Conservation (phyloP, 2,113 vertebrate genomes). For the Ailurus styani region DNA sequence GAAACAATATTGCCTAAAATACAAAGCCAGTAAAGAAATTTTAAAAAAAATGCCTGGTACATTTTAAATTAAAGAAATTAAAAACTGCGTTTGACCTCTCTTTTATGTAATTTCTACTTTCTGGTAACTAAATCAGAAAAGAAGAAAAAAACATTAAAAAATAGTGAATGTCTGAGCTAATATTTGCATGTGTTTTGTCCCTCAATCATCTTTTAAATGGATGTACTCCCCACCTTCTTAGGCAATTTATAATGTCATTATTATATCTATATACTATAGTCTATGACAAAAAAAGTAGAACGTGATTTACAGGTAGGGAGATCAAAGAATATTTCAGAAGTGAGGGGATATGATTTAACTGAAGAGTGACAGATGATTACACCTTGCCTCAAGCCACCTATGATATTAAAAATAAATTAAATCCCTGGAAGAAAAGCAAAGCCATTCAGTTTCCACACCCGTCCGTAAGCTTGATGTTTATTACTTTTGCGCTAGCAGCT, state of each 20-base stretch:
- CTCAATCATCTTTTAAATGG: constrained; percentile 7
- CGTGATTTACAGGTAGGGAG: constrained; percentile 62
- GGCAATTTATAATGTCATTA: constrained; percentile 45
- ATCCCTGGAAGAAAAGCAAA: constrained; percentile 70
- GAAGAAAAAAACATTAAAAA: background rate
- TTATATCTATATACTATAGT: constrained; percentile 37
- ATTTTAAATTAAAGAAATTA: constrained; percentile 1
- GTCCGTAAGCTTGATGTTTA: constrained; percentile 48
- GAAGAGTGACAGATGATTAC: constrained; percentile 68
- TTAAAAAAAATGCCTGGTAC: background rate
- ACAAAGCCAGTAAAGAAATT: background rate
- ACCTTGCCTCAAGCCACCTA: constrained; percentile 63
- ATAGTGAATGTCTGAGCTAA: background rate
- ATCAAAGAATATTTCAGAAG: constrained; percentile 71
- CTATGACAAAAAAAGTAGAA: constrained; percentile 50
- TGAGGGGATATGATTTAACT: constrained; percentile 63
- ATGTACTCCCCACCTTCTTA: background rate
- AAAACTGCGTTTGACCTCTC: background rate
- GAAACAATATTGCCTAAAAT: background rate
- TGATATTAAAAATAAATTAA: constrained; percentile 81
- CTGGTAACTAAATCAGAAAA: background rate
- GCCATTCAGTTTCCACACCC: constrained; percentile 44
- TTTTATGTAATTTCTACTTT: constrained; percentile 6
- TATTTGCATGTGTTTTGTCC: background rate
- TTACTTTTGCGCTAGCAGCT: constrained; percentile 61